phyloP scores from a whole-genome alignment of 1,140 invertebrate species.

The Drosophila mojavensis region DNA sequence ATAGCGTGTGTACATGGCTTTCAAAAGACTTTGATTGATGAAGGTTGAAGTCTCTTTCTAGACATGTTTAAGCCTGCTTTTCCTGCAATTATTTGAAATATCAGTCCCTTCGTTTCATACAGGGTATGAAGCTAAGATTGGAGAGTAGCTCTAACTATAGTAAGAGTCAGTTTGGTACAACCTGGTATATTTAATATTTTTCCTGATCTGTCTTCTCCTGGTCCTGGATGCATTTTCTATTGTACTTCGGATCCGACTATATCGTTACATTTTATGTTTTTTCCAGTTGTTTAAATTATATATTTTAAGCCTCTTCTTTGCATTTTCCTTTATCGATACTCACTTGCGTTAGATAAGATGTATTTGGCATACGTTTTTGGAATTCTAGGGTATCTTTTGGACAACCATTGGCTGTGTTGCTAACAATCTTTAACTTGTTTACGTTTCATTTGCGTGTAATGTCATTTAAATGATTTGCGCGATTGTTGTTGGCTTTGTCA shows the following conservation, averaged over 20 bases:
- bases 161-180: too few species aligned
- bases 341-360: too few species aligned
- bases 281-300: too few species aligned
- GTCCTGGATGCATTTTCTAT: too few species aligned
- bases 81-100: background rate
- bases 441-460: slow-evolving; percentile 78
- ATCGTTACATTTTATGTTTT: too few species aligned
- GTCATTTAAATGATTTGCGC: slow-evolving; percentile 80
- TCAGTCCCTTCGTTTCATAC: background rate
- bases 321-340: too few species aligned
- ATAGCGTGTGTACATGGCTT: slow-evolving; percentile 5
- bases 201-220: too few species aligned
- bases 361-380: too few species aligned
- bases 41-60: slow-evolving; percentile 11
- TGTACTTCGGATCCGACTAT: too few species aligned
- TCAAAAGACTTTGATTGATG: slow-evolving; percentile 18
- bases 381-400: slow-evolving; percentile 21
- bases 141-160: too few species aligned
- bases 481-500: slow-evolving; percentile 57
- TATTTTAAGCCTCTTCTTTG: too few species aligned
- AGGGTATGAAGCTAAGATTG: background rate
- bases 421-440: slow-evolving; percentile 42
- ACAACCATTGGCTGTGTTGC: background rate
- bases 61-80: slow-evolving; percentile 5
- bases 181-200: too few species aligned